A percentile compares a stretch with the other conserved stretches of the same genome.
Evolutionary conservation across 2,113 vertebrate species (phyloP).

Genomic region (Atherinomorus stipes): DNA sequence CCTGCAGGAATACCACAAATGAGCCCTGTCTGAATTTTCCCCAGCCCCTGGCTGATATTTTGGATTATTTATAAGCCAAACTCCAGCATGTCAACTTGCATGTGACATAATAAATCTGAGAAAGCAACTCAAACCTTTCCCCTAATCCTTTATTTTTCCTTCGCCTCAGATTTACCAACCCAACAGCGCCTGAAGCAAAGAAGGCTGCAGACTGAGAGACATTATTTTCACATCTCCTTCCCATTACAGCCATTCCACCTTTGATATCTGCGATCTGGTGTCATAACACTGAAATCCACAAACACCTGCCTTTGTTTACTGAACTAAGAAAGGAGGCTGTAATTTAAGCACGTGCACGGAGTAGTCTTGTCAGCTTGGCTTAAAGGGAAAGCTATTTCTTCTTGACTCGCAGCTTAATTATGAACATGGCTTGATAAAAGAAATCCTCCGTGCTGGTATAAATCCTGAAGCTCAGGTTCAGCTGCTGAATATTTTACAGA

Average conservation of each 20-base stretch:
- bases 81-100: neutral
- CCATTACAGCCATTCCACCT: neutral
- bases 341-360: neutral
- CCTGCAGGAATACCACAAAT: constrained; percentile 7
- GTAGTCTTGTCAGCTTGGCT: neutral
- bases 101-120: constrained; percentile 2
- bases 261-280: neutral
- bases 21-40: neutral
- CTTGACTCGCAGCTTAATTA: neutral
- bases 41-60: neutral
- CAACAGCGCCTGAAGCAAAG: neutral
- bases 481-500: no score
- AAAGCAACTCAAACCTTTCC: neutral
- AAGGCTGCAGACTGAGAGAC: neutral
- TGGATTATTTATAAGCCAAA: neutral
- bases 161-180: no score
- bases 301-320: neutral
- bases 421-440: no score
- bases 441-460: no score
- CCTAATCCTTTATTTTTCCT: neutral
- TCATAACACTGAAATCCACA: neutral
- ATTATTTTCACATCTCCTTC: neutral
- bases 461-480: no score
- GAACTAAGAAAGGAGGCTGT: neutral
- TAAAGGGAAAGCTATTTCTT: neutral